Percentiles rank a stretch among this genome's conserved stretches.
These are phyloP conservation scores for Acomys russatus DNA, from an alignment of 2,797 vertebrate species.

Conservation along the genomic window DNA sequence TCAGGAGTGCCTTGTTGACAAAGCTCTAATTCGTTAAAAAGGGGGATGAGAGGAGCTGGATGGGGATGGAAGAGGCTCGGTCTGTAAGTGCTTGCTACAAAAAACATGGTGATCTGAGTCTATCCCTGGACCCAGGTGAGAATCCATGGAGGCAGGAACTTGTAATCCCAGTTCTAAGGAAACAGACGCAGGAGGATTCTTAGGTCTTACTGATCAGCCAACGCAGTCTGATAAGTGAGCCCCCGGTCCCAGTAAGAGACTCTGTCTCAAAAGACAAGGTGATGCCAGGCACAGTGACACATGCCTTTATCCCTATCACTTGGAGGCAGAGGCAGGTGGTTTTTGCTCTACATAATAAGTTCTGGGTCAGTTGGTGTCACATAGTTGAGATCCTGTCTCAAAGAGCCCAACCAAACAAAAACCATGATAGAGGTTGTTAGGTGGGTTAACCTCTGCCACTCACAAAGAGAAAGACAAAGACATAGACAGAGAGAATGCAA, in stretches of 20 bases:
- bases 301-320: neutral
- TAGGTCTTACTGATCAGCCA: neutral
- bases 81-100: neutral
- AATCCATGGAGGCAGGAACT: neutral
- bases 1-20: conserved; percentile 67
- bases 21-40: conserved; percentile 71
- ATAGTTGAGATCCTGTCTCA: neutral
- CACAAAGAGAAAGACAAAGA: neutral
- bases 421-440: neutral
- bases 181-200: too few relatives aligned
- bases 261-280: neutral
- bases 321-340: neutral
- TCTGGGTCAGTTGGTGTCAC: neutral
- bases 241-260: neutral
- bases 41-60: neutral
- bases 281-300: too few relatives aligned
- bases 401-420: neutral
- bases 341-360: neutral
- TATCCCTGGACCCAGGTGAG: neutral
- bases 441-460: neutral
- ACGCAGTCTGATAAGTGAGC: too few relatives aligned
- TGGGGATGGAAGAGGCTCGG: neutral
- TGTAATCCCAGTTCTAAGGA: neutral
- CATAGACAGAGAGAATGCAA: conserved; percentile 4
- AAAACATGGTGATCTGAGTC: neutral